Percentiles rank a stretch among this genome's conserved stretches.
Conservation (phyloP, 2,797 vertebrate genomes). For the Pelobates cultripes region DNA sequence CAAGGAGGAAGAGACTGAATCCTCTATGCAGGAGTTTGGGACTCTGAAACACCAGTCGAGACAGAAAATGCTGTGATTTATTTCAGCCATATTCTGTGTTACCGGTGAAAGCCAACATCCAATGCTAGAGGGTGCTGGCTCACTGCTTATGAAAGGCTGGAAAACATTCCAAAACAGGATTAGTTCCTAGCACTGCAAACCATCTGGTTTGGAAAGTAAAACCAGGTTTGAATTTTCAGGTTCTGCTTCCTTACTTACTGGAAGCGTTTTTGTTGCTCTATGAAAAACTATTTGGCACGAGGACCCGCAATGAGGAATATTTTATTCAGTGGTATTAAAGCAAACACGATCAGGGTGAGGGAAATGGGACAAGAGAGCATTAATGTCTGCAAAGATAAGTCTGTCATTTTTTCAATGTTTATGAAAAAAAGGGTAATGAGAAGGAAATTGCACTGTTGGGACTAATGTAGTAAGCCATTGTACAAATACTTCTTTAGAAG, state of each 20-base stretch:
- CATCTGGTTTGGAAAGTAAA: conserved; percentile 64
- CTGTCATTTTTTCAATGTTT: conserved; percentile 46
- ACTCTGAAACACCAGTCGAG: conserved; percentile 61
- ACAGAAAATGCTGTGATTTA: conserved; percentile 64
- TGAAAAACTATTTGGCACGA: background rate
- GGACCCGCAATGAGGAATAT: conserved; percentile 5
- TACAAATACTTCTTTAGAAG: conserved; percentile 73
- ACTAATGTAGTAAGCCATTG: conserved; percentile 62
- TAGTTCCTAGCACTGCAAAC: conserved; percentile 63
- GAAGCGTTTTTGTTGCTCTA: conserved; percentile 52
- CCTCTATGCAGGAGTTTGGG: conserved; percentile 61
- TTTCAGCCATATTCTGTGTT: conserved; percentile 60
- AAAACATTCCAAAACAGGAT: conserved; percentile 52
- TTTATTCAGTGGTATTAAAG: conserved; percentile 15
- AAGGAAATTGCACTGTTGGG: conserved; percentile 61
- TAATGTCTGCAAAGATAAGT: conserved; percentile 51
- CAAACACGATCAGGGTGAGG: background rate
- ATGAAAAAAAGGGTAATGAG: conserved; percentile 58
- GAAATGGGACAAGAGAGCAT: background rate
- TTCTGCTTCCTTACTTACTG: conserved; percentile 52
- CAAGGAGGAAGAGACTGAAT: conserved; percentile 65
- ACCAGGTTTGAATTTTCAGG: conserved; percentile 35
- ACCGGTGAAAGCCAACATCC: conserved; percentile 63
- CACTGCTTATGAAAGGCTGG: conserved; percentile 63
- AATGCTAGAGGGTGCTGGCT: conserved; percentile 69